A percentile compares a stretch with the other conserved stretches of the same genome.
Evolutionary conservation across 2,797 vertebrate species (phyloP).

Genomic region (Forpus xanthops): DNA sequence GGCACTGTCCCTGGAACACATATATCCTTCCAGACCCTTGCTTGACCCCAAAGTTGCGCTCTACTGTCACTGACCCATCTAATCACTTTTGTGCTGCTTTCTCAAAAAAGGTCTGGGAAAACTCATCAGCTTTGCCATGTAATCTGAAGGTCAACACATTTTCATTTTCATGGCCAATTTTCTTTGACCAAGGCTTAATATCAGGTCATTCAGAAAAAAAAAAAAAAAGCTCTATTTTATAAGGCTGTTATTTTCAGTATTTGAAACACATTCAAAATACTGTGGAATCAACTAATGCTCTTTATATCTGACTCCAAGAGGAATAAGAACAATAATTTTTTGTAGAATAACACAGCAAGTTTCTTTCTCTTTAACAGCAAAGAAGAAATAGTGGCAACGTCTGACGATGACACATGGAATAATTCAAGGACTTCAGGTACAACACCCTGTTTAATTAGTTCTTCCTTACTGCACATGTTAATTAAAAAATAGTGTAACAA

Average conservation of each 20-base stretch:
- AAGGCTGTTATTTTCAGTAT: not conserved
- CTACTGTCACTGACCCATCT: constrained; percentile 51
- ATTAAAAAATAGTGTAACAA: constrained; percentile 35
- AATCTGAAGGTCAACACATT: constrained; percentile 38
- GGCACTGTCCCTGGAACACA: not conserved
- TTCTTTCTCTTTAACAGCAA: constrained; percentile 75
- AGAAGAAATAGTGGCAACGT: constrained; percentile 69
- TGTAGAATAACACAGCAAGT: constrained; percentile 43
- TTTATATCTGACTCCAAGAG: constrained; percentile 7
- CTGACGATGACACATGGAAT: constrained; percentile 63
- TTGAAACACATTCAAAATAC: not conserved
- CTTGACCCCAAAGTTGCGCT: constrained; percentile 36
- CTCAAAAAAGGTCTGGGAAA: constrained; percentile 26
- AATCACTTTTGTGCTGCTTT: constrained; percentile 51
- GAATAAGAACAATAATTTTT: constrained; percentile 4
- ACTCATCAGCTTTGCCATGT: constrained; percentile 29
- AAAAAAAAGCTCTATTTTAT: not conserved
- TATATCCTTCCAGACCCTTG: constrained; percentile 44
- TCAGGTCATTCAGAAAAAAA: not conserved
- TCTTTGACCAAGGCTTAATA: constrained; percentile 17
- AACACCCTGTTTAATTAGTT: constrained; percentile 43
- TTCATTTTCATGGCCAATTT: constrained; percentile 9
- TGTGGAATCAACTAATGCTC: not conserved
- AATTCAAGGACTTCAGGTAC: constrained; percentile 77
- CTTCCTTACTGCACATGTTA: constrained; percentile 38